A percentile compares a stretch with the other conserved stretches of the same genome.
Evolutionary conservation across 2,888 invertebrate genomes (phyloP).

Genomic region (Lucinisca nassula): DNA sequence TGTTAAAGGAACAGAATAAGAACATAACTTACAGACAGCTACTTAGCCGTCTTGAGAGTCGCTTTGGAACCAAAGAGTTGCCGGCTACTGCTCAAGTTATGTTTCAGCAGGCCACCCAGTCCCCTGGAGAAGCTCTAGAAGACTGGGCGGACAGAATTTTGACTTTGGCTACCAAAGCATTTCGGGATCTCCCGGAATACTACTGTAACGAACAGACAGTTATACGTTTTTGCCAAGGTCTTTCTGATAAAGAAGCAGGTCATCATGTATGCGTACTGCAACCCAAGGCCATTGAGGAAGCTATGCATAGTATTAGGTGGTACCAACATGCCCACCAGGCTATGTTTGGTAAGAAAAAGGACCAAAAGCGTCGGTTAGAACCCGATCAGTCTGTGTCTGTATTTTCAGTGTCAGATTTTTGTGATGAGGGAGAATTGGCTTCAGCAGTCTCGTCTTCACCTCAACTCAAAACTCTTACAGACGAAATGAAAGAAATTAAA

Average conservation of each 20-base stretch:
- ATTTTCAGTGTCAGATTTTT: neutral
- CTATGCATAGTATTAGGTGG: neutral
- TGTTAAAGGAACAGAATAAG: neutral
- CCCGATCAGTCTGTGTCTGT: neutral
- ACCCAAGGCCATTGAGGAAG: neutral
- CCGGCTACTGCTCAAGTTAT: neutral
- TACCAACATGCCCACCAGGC: slow-evolving; percentile 6
- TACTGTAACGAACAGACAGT: neutral
- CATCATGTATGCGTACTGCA: neutral
- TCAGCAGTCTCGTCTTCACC: neutral
- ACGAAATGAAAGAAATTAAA: neutral
- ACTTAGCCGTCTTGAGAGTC: neutral
- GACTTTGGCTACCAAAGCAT: neutral
- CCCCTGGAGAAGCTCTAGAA: neutral
- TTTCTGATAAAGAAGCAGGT: slow-evolving; percentile 19
- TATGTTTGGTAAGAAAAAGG: neutral
- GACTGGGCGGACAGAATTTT: slow-evolving; percentile 9
- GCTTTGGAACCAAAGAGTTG: neutral
- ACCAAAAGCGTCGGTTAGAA: neutral
- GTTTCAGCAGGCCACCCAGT: neutral
- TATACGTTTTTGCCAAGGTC: slow-evolving; percentile 17
- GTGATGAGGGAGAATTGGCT: neutral
- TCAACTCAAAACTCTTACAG: neutral
- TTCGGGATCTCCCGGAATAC: neutral
- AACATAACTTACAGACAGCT: neutral